phyloP scores from a whole-genome alignment of 2,797 vertebrate species.

The Sebastes umbrosus region DNA sequence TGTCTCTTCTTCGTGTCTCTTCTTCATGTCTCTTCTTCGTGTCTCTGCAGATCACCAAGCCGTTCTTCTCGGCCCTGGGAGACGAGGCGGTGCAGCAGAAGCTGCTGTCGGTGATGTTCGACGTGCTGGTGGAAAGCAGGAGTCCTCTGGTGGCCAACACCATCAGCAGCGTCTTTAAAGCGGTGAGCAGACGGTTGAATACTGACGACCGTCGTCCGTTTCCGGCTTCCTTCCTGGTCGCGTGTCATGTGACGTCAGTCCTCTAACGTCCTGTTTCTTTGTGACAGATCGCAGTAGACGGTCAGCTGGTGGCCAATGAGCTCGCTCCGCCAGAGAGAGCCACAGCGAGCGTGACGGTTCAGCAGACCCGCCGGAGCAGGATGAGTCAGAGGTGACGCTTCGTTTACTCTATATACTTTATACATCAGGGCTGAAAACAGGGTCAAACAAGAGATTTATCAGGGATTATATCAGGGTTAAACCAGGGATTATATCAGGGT shows the following conservation, averaged over 20 bases:
- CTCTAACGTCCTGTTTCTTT: neutral
- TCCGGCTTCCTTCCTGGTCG: too few species aligned
- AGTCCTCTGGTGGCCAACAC: slow-evolving; percentile 82
- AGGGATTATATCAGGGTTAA: too few species aligned
- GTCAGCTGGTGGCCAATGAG: slow-evolving; percentile 88
- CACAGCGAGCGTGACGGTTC: slow-evolving; percentile 82
- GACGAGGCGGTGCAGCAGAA: slow-evolving; percentile 88
- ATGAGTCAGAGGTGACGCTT: slow-evolving; percentile 79
- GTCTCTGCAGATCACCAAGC: slow-evolving; percentile 86
- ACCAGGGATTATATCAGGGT: too few species aligned
- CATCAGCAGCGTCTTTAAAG: slow-evolving; percentile 90
- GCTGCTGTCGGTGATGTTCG: slow-evolving; percentile 88
- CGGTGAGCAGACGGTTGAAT: slow-evolving; percentile 70
- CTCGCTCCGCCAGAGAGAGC: slow-evolving; percentile 85
- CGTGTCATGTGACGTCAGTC: neutral
- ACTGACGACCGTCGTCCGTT: neutral
- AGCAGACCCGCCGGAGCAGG: slow-evolving; percentile 89
- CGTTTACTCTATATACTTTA: too few species aligned
- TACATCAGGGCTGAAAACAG: too few species aligned
- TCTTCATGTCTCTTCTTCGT: neutral
- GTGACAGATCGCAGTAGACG: slow-evolving; percentile 87
- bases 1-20: neutral
- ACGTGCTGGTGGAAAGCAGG: slow-evolving; percentile 86
- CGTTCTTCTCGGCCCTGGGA: slow-evolving; percentile 87
- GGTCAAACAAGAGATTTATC: too few species aligned